Evolutionary conservation across 2,888 invertebrate genomes (phyloP), one percentile per base, ranked within the genome.

Genomic region (Elegia similella): DNA sequence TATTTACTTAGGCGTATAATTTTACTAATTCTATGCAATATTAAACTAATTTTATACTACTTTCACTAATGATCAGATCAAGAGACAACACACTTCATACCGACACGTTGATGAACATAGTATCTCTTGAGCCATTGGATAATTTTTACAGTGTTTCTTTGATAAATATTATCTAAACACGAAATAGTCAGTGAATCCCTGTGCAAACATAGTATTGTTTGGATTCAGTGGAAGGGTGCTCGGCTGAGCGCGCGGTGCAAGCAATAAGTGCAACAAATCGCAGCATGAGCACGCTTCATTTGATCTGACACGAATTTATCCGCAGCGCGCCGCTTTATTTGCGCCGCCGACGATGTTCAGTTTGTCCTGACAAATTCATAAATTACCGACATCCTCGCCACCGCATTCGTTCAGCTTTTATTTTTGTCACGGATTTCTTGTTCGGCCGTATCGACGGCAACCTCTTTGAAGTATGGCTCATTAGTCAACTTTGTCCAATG

Each of bases 271-370:
- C 87, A 90, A 88, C 84, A 88, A 87, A 86, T 82, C 82, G 68
- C 66, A 68, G 74, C 71, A 23, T 23, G 23, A 23, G 78, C 82
- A 82, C 88, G 88, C 84, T 84, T 83, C 90, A 90, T 91, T 91
- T 91, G 90, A 90, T 89, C 86, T 90, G 91, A 89, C 89, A 88
- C 87, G 82, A 90, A 91, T 91, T 88, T 91, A 91, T 90, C 86
- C 86, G 75, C 84, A 80, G 82, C 75, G 77, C 78, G 73, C 82
- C 84, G 84, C 86, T 86, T 89, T 90, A 88, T 89, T 89, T 88
- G 85, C 83, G 76, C 84, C 78, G 83, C 76, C 82, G 80, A 73
- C 83, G 80, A 79, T 81, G 87, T 80, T 86, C 89, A 84, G 84
- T 84, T 86, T 86, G 88, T 88, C 89, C 84, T 86, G 86, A 88